A percentile compares a stretch with the other conserved stretches of the same genome.
phyloP scores from a whole-genome alignment of 2,888 invertebrate genomes.

The Strigamia crassipes region DNA sequence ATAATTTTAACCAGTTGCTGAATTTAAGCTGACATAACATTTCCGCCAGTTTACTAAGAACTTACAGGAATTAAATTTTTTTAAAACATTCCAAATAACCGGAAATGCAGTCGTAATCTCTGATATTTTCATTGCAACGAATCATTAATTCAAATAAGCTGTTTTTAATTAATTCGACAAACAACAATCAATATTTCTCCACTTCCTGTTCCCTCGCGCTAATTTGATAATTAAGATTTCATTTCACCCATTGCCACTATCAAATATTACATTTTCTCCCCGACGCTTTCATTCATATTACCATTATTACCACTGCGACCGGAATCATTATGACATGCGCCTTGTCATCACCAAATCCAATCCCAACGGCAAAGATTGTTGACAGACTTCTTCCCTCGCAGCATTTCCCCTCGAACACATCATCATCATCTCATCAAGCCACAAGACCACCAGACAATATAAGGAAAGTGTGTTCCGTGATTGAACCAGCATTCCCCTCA shows the following conservation, averaged over 20 bases:
- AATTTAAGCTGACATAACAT: no score
- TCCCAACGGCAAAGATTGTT: slow-evolving; percentile 17
- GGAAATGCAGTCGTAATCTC: no score
- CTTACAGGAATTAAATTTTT: background rate
- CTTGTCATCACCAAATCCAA: background rate
- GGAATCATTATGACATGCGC: slow-evolving; percentile 1
- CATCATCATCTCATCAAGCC: slow-evolving; percentile 37
- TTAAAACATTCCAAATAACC: background rate
- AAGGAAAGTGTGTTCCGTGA: slow-evolving; percentile 20
- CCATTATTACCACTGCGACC: background rate
- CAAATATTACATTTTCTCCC: background rate
- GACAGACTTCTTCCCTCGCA: slow-evolving; percentile 25
- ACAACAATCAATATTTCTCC: slow-evolving; percentile 7
- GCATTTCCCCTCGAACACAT: background rate
- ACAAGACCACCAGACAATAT: slow-evolving; percentile 28
- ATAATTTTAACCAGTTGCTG: no score
- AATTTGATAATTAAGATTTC: slow-evolving; percentile 10
- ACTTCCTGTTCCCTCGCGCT: background rate
- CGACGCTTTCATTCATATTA: background rate
- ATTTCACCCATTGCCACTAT: background rate
- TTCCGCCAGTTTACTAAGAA: background rate
- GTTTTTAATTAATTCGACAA: background rate
- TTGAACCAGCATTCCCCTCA: slow-evolving; percentile 33
- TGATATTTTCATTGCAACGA: background rate
- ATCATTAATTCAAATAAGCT: background rate